Evolutionary conservation across 92 coral and sea anemone species (phyloP), one percentile per base, ranked within the genome.

Genomic region (Montipora capitata): DNA sequence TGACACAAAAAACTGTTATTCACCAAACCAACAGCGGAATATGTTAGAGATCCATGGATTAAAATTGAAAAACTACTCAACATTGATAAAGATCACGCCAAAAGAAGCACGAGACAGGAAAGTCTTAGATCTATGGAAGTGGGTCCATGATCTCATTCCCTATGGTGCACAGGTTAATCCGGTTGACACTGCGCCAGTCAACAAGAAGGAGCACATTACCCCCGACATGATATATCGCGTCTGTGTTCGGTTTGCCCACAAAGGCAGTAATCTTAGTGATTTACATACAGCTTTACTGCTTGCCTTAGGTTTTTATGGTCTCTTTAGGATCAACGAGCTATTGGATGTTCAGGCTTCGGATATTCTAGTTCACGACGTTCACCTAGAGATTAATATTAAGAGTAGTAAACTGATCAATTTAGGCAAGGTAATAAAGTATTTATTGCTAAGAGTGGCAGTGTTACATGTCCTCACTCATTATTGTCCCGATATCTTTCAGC

Each of bases 351-450:
- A 63, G 44, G 85, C 86, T 58, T 83, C 68, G 20, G 85, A 89
- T 68, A 71, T 89, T 35, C 10, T 35, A 51, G 79, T 89, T 20
- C 74, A 44, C 41, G 71, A 39, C 15, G 85, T 84, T 35, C 79
- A 89, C 72, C 64, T 83, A 58, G 85, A 84, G 62, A 75, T 89
- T 43, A 39, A 57, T 43, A 59, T 89, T 58, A 56, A 35, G 35
- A 65, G 72, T 44, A 74, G 84, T 20, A 89, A 89, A 81, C 89
- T 57, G 93, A 89, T 20, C 89, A 70, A 64, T 84, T 65, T 59
- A 79, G 79, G 39, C 74, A 78, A 67, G 85, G 93, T 39, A 77
- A 89, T n/a, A 89, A 5, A 69, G 93, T 90, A 20, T 84, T 64
- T 71, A 84, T 89, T 65, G 72, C 90, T 54, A 76, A 85, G 78